These are phyloP conservation scores for Priocnemis perturbator DNA, from an alignment of 2,888 invertebrate genomes.

Conservation along the genomic window DNA sequence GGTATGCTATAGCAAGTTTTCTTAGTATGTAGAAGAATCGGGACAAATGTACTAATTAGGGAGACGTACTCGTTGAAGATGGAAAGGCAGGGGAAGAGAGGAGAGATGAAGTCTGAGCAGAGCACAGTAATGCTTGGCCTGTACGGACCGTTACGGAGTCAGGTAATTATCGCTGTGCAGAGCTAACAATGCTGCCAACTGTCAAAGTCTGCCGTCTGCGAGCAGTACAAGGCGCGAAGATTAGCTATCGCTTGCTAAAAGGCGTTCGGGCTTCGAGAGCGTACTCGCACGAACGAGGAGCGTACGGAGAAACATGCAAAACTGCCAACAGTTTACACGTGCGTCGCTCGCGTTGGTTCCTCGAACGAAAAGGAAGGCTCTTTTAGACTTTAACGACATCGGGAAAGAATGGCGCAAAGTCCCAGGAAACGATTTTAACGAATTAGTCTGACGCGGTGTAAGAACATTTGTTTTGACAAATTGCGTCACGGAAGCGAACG, in stretches of 20 bases:
- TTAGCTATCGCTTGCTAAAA: conserved; percentile 61
- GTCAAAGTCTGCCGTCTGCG: conserved; percentile 47
- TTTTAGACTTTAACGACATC: conserved; percentile 7
- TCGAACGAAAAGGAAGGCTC: conserved; percentile 33
- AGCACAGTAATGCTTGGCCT: conserved; percentile 38
- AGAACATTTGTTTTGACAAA: no score
- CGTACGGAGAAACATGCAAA: conserved; percentile 32
- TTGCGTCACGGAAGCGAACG: no score
- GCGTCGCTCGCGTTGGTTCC: conserved; percentile 31
- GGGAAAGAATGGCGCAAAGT: neutral
- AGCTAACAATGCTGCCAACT: conserved; percentile 61
- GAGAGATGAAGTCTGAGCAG: conserved; percentile 27
- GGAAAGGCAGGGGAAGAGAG: conserved; percentile 19
- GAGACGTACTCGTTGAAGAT: neutral
- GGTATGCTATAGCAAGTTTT: no score
- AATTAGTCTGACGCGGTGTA: no score
- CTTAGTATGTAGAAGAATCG: neutral
- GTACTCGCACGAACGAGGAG: neutral
- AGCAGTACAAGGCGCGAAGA: conserved; percentile 38
- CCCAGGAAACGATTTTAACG: no score
- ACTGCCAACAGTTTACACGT: conserved; percentile 24
- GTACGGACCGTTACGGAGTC: conserved; percentile 35
- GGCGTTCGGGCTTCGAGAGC: conserved; percentile 26
- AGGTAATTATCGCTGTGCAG: conserved; percentile 58
- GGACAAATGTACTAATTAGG: conserved; percentile 11